Conservation (phyloP, 2,797 vertebrate genomes). For the Ispidina lecontei region DNA sequence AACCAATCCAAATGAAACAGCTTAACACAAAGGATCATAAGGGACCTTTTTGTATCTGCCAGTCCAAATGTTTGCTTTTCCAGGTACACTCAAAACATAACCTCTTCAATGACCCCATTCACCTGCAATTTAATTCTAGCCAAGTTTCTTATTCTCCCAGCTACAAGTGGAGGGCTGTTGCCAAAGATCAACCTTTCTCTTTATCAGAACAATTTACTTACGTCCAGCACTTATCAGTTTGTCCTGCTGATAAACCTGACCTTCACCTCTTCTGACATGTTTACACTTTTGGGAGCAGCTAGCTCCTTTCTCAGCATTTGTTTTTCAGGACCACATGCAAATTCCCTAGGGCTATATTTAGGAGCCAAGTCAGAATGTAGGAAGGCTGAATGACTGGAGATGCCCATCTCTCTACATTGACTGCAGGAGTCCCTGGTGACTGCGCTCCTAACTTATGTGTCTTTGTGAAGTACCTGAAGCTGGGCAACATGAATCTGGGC, state of each 20-base stretch:
- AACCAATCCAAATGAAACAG: background rate
- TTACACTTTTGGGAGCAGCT: conserved; percentile 15
- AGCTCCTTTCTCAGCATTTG: background rate
- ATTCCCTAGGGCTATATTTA: background rate
- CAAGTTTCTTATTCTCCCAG: background rate
- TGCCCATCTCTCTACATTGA: background rate
- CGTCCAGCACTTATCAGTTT: background rate
- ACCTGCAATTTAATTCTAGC: background rate
- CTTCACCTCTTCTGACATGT: conserved; percentile 17
- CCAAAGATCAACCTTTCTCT: background rate
- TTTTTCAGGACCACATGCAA: background rate
- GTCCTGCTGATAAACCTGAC: background rate
- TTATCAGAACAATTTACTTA: background rate
- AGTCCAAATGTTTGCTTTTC: background rate
- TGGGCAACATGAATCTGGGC: background rate
- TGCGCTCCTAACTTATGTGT: background rate
- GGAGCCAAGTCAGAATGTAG: conserved; percentile 10
- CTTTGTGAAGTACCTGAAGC: background rate
- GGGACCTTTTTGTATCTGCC: background rate
- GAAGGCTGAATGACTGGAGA: background rate
- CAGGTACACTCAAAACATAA: background rate
- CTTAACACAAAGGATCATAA: background rate
- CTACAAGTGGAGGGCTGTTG: background rate
- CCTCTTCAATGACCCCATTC: background rate
- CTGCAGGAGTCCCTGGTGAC: background rate